Base-by-base conservation (phyloP, 2,888 invertebrate species). In the Heteromyza rotundicornis region DNA sequence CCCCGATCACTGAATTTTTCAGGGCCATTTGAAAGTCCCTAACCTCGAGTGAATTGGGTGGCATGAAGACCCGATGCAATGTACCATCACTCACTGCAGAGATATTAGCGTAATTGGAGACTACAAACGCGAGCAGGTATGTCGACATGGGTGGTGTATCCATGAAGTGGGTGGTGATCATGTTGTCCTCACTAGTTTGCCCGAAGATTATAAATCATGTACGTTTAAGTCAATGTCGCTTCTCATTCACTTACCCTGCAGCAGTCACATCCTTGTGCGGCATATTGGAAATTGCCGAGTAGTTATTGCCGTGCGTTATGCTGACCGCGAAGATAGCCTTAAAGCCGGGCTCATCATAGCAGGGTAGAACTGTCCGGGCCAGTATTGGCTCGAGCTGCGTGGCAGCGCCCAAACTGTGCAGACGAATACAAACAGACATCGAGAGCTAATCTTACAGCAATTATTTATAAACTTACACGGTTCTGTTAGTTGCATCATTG, bases 101-200 rank as follows among this genome's bases (percentile, higher is more conserved):
- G 2, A 64, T 65, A 10, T 56, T 47, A 5, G 65, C 57, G 63
- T 85, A 86, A 69, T 85, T 84, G 1, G 91, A 91, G 1, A 95
- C 87, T 7, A 92, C 84, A 73, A 94, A 89, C 0, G 93, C 94
- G 0, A 94, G 87, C 1, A 94, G 83, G 73, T 95, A 95, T 0
- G 90, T 86, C 1, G 91, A 89, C 91, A 92, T 92, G n/a, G 85
- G 77, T 0, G 84, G 76, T 0, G 87, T 86, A 56, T 85, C 84
- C 64, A 81, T 74, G 59, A 86, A 86, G 60, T 83, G 64, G 1
- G 71, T 74, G 16, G 69, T 72, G 23, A 27, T 35, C 57, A 68
- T 66, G 10, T 61, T 10, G 14, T 40, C 12, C 14, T 7, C 3
- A n/a, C 40, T 40, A 40, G 1, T n/a, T n/a, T n/a, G n/a, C n/a